A percentile compares a stretch with the other conserved stretches of the same genome.
Evolutionary conservation across 2,888 invertebrate species (phyloP).

Genomic region (Micropterix aruncella): DNA sequence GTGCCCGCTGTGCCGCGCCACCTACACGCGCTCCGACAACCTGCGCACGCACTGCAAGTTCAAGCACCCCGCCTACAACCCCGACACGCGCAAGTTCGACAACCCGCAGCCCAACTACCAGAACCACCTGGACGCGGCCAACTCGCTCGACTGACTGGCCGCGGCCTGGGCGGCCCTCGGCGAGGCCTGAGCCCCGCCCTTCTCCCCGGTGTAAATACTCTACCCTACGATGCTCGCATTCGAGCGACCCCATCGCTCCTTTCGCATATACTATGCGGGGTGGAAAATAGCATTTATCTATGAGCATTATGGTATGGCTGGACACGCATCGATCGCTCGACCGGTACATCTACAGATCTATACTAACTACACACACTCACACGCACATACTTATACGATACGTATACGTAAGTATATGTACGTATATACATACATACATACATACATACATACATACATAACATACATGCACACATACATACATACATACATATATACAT

Average conservation of each 20-base stretch:
- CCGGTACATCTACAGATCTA: background rate
- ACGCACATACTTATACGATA: too few relatives aligned
- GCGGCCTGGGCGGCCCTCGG: constrained; percentile 8
- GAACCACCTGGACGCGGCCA: constrained; percentile 38
- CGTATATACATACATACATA: too few relatives aligned
- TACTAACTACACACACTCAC: constrained; percentile 11
- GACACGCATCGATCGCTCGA: constrained; percentile 14
- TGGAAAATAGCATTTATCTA: too few relatives aligned
- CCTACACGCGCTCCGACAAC: constrained; percentile 86
- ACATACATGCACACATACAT: too few relatives aligned
- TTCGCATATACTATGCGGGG: too few relatives aligned
- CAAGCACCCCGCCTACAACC: constrained; percentile 79
- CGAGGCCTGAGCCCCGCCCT: constrained; percentile 14
- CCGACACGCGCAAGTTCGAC: constrained; percentile 78
- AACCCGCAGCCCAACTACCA: constrained; percentile 39
- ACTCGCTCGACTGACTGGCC: constrained; percentile 32
- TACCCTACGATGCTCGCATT: too few relatives aligned
- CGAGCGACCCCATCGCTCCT: background rate
- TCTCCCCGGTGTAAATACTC: constrained; percentile 26
- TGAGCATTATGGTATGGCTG: too few relatives aligned
- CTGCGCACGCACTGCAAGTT: constrained; percentile 87
- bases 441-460: too few relatives aligned
- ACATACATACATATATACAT: too few relatives aligned
- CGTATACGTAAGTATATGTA: too few relatives aligned
- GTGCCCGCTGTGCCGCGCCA: constrained; percentile 82